A percentile compares a stretch with the other conserved stretches of the same genome.
Evolutionary conservation across 2,797 vertebrate genomes (phyloP).

Genomic region (Mergus octosetaceus): DNA sequence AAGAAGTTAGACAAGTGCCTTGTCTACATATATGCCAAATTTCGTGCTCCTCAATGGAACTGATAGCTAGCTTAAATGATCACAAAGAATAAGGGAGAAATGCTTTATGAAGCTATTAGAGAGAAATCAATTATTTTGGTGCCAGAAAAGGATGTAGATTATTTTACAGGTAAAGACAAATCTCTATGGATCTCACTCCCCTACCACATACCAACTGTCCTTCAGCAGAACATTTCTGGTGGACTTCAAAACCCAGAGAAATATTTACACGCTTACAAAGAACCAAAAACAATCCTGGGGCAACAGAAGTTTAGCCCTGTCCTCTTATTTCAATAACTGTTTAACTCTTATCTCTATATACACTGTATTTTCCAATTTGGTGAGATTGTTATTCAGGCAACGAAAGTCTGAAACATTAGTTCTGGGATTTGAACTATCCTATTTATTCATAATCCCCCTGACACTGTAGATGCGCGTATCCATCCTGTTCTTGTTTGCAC

Average conservation of each 20-base stretch:
- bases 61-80: neutral
- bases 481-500: neutral
- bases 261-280: neutral
- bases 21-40: neutral
- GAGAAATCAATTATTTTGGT: neutral
- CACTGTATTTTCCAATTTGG: neutral
- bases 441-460: neutral
- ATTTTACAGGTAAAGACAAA: neutral
- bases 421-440: neutral
- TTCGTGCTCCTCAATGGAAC: neutral
- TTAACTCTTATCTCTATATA: neutral
- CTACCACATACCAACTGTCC: neutral
- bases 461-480: neutral
- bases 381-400: neutral
- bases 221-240: neutral
- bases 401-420: neutral
- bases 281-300: neutral
- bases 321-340: neutral
- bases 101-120: neutral
- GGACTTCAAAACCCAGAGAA: neutral
- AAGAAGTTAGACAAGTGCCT: neutral
- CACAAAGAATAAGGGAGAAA: neutral
- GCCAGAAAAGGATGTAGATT: neutral
- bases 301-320: neutral
- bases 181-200: neutral